These are phyloP conservation scores for Tachysurus fulvidraco DNA, from an alignment of 2,113 vertebrate species.

Conservation along the genomic window DNA sequence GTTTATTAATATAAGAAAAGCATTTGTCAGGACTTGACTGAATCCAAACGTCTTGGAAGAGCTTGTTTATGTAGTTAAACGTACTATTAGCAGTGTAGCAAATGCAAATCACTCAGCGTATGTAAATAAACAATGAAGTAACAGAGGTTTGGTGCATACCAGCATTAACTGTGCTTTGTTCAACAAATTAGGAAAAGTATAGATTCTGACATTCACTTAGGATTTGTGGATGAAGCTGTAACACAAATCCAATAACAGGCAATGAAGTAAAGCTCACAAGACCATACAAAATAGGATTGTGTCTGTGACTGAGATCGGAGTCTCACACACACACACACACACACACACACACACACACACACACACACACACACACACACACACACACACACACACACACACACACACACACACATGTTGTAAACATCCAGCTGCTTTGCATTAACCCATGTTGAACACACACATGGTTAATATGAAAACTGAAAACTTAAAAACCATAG, in stretches of 20 bases:
- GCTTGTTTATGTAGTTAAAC: constrained; percentile 68
- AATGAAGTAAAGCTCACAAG: constrained; percentile 29
- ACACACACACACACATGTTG: constrained; percentile 4
- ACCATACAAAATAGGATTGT: constrained; percentile 9
- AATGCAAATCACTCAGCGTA: constrained; percentile 67
- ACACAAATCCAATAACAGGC: constrained; percentile 35
- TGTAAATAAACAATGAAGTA: constrained; percentile 72
- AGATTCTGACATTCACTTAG: constrained; percentile 57
- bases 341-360: background rate
- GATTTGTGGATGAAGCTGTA: constrained; percentile 6
- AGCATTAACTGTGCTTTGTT: constrained; percentile 36
- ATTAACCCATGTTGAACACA: constrained; percentile 56
- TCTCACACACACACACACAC: background rate
- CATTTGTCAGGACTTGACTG: constrained; percentile 75
- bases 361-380: background rate
- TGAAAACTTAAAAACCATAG: constrained; percentile 7
- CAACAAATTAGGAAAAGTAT: constrained; percentile 55
- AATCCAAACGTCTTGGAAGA: constrained; percentile 74
- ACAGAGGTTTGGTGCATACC: constrained; percentile 43
- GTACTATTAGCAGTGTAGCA: constrained; percentile 63
- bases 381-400: background rate
- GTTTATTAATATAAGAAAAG: constrained; percentile 73
- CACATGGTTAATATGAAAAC: constrained; percentile 65
- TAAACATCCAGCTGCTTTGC: constrained; percentile 64
- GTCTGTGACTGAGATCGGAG: background rate